Base-by-base conservation (phyloP, 2,113 vertebrate genomes). In the Hyla sarda region DNA sequence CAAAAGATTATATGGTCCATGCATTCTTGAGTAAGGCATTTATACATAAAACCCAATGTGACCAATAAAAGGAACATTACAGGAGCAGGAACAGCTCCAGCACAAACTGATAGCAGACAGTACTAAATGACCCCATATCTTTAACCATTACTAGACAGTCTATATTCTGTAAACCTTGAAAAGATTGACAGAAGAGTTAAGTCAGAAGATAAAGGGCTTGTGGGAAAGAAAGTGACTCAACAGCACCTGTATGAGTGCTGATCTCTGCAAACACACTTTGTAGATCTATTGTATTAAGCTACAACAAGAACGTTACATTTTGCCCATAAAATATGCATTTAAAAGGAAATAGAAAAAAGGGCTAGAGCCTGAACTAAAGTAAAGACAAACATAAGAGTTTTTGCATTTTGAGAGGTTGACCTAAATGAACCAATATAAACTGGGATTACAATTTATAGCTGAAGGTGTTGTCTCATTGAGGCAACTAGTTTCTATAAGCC, bases 141-240 rank as follows among this genome's bases (percentile, higher is more conserved):
- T 41, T 41, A 41, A 8, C 41, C 41, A 41, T 41, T 41, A 41
- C 41, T 41, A 5, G 3, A 8, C 41, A 41, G 3, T 69, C 32
- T 69, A 19, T 32, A 30, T 69, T 69, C 30, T 30, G 34, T 69
- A 37, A 69, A 69, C 30, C 32, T 67, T 67, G 62, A 69, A 34
- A 34, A 37, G 65, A 34, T 34, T 69, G 65, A 69, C 30, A 69
- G 7, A 28, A 32, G n/a, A 67, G 30, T 14, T 32, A 0, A 34
- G 17, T 1, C 30, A 69, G 16, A 32, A 32, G 62, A 67, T 67
- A 67, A 67, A 67, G 16, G 16, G 62, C 62, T 67, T 67, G 28
- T 67, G 62, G 28, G 62, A 69, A 69, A 69, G 65, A 69, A 69
- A 69, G 65, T 69, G 65, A 69, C 65, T 32, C 62, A 69, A 30